Percentiles rank a stretch among this genome's conserved stretches.
Evolutionary conservation across 2,113 vertebrate species (phyloP).

Genomic region (Falcunculus frontatus): DNA sequence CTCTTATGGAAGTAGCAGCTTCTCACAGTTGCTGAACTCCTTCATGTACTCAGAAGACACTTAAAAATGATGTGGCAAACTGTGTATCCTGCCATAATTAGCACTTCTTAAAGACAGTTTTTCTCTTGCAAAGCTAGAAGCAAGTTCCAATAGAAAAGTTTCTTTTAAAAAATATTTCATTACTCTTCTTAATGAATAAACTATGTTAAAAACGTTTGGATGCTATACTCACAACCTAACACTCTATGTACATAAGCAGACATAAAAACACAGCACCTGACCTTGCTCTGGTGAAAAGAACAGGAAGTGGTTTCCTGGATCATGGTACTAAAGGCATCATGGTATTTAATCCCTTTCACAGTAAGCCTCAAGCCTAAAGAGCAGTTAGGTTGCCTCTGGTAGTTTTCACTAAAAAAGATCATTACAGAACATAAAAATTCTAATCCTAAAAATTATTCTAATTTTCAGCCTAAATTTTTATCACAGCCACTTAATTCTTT

Average conservation of each 20-base stretch:
- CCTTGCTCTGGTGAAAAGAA: not conserved
- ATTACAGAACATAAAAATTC: not conserved
- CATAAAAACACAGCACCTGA: not conserved
- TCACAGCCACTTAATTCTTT: not conserved
- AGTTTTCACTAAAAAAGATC: not conserved
- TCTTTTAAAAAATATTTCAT: not conserved
- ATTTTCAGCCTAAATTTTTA: not conserved
- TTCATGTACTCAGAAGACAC: not conserved
- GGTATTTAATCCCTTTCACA: not conserved
- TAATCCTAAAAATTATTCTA: not conserved
- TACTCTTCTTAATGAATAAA: not conserved
- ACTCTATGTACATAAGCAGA: not conserved
- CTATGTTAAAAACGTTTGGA: not conserved
- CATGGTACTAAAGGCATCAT: not conserved
- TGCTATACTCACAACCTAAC: not conserved
- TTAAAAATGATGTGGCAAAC: not conserved
- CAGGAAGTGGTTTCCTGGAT: not conserved
- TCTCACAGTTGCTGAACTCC: not conserved
- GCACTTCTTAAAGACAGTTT: not conserved
- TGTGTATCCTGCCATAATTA: not conserved
- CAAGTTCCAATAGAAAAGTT: not conserved
- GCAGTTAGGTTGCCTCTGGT: not conserved
- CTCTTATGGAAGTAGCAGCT: not conserved
- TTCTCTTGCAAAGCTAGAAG: not conserved
- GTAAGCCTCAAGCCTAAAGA: not conserved